Evolutionary conservation across 2,888 invertebrate species (phyloP).

Genomic region (Epistrophe eligans): DNA sequence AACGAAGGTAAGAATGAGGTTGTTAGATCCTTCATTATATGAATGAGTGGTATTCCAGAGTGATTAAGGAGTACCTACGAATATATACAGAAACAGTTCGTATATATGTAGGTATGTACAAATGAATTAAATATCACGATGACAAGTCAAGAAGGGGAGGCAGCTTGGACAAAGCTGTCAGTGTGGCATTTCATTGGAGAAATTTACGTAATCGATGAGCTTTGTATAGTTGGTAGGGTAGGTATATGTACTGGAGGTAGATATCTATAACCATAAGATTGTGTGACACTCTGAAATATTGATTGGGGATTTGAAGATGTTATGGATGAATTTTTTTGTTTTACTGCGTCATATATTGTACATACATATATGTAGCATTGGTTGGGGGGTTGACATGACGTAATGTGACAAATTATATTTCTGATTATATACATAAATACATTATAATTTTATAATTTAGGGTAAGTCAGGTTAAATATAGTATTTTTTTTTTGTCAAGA

Average conservation of each 20-base stretch:
- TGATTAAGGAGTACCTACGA: slow-evolving; percentile 37
- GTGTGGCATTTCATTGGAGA: slow-evolving; percentile 20
- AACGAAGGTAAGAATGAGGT: slow-evolving; percentile 1
- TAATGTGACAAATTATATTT: slow-evolving; percentile 10
- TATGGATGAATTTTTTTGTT: background rate
- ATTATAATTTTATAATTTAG: background rate
- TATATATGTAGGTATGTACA: background rate
- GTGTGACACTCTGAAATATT: slow-evolving; percentile 15
- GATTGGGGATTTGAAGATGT: slow-evolving; percentile 27
- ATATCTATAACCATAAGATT: background rate
- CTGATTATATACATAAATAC: background rate
- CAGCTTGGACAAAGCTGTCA: slow-evolving; percentile 1
- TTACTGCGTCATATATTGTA: background rate
- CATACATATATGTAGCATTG: background rate
- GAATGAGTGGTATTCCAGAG: slow-evolving; percentile 37
- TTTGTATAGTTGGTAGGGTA: background rate
- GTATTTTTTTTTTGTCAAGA: background rate
- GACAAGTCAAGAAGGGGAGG: background rate
- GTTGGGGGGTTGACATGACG: background rate
- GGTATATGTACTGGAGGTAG: too few species aligned
- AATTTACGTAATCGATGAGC: slow-evolving; percentile 26
- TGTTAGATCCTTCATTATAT: slow-evolving; percentile 7
- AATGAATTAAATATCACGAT: slow-evolving; percentile 61
- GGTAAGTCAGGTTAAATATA: background rate
- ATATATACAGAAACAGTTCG: slow-evolving; percentile 28